Conservation (phyloP, 2,797 vertebrate genomes). For the Anniella stebbinsi region DNA sequence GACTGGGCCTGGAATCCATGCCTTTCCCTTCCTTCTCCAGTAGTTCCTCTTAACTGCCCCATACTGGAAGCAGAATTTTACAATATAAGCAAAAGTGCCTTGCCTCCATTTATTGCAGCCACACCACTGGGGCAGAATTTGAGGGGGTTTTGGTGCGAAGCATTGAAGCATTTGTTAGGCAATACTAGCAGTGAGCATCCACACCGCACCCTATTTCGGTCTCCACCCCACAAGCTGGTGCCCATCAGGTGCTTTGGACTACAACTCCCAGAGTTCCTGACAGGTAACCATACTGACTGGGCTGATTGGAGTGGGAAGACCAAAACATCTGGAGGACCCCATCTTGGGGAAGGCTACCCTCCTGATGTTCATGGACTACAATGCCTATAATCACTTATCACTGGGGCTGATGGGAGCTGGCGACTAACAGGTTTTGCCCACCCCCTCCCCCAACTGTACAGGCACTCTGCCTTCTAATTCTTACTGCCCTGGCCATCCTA, state of each 20-base stretch:
- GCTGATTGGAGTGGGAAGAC: no score
- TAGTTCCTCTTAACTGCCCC: neutral
- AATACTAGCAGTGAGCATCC: neutral
- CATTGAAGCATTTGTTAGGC: neutral
- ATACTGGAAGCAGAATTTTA: neutral
- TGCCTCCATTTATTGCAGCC: neutral
- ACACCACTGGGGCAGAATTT: neutral
- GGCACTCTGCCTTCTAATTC: neutral
- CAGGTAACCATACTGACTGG: no score
- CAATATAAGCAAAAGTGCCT: neutral
- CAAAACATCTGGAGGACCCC: neutral
- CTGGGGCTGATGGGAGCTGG: neutral
- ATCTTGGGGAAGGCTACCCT: neutral
- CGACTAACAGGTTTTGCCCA: neutral
- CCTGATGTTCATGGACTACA: neutral
- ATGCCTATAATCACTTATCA: neutral
- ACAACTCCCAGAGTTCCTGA: no score
- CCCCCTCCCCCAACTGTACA: neutral
- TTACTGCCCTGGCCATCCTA: neutral
- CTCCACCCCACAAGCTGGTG: no score
- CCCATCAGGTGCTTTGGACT: no score
- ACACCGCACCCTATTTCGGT: neutral
- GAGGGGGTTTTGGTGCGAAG: neutral
- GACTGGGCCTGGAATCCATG: neutral
- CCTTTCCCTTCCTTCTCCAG: no score